Conservation (phyloP, 2,113 vertebrate species). For the Tragelaphus buxtoni region DNA sequence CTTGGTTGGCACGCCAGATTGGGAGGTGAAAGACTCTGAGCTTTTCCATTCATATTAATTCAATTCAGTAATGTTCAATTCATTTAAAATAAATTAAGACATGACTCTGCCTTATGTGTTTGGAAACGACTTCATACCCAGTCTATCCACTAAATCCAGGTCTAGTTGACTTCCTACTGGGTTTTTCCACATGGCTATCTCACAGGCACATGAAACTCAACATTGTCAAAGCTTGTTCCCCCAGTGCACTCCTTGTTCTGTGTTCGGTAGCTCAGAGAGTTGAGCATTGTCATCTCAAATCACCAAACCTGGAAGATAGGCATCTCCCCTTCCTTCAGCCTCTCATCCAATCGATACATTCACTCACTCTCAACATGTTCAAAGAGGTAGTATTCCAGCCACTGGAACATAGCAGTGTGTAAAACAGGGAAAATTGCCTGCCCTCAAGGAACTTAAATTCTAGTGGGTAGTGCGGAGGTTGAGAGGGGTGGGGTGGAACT, state of each 20-base stretch:
- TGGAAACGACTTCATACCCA: constrained; percentile 1
- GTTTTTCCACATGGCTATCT: background rate
- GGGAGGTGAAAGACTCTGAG: constrained; percentile 13
- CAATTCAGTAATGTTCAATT: constrained; percentile 35
- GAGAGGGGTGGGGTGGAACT: background rate
- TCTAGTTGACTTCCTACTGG: background rate
- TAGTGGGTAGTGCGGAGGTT: background rate
- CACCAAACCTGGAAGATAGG: background rate
- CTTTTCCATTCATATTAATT: constrained; percentile 32
- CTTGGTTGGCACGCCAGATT: constrained; percentile 48
- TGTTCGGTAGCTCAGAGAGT: background rate
- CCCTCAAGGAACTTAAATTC: background rate
- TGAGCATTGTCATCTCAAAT: background rate
- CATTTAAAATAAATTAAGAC: constrained; percentile 45
- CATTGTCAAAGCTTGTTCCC: background rate
- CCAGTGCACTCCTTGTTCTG: background rate
- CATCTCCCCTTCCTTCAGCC: background rate
- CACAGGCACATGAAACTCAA: background rate
- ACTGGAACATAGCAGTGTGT: background rate
- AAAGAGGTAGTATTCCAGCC: background rate
- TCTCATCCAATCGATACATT: too few relatives aligned
- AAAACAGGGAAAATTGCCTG: background rate
- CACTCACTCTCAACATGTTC: background rate
- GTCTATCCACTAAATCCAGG: background rate
- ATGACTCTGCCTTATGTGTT: background rate